Conservation (phyloP, 1,140 invertebrate genomes). For the Adoxophyes honmai region DNA sequence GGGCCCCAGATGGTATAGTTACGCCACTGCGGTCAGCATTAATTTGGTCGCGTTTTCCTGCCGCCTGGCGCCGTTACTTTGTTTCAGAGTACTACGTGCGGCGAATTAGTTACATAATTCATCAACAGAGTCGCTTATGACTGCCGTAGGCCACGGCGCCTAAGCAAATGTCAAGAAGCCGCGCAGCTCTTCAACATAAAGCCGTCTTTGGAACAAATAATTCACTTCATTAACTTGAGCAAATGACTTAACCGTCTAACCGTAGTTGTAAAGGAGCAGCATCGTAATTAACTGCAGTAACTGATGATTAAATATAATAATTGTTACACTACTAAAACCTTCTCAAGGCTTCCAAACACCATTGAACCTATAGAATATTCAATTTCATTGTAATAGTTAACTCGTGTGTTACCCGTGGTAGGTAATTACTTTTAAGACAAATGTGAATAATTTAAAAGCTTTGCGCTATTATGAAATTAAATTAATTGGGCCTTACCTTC, state of each 20-base stretch:
- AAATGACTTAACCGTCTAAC: too few relatives aligned
- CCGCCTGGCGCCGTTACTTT: conserved; percentile 3
- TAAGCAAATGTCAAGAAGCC: conserved; percentile 11
- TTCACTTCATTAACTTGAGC: too few relatives aligned
- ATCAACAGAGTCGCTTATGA: not conserved
- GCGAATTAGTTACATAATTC: conserved; percentile 8
- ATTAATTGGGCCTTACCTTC: conserved; percentile 60
- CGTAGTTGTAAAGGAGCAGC: not conserved
- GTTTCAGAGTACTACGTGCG: conserved; percentile 8
- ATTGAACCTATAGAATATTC: not conserved
- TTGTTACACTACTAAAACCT: not conserved
- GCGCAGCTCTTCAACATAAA: too few relatives aligned
- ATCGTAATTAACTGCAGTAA: not conserved
- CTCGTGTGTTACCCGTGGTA: not conserved
- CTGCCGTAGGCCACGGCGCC: not conserved
- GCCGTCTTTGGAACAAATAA: too few relatives aligned
- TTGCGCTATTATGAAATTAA: conserved; percentile 45
- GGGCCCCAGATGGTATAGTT: too few relatives aligned
- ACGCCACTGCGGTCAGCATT: conserved; percentile 7
- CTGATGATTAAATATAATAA: not conserved
- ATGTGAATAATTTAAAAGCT: conserved; percentile 18
- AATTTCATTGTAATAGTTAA: conserved; percentile 4
- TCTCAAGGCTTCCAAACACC: not conserved
- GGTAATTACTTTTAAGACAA: conserved; percentile 14
- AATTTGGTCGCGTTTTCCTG: conserved; percentile 5